Evolutionary conservation across 2,113 vertebrate genomes (phyloP).

Genomic region (Narcine bancroftii): DNA sequence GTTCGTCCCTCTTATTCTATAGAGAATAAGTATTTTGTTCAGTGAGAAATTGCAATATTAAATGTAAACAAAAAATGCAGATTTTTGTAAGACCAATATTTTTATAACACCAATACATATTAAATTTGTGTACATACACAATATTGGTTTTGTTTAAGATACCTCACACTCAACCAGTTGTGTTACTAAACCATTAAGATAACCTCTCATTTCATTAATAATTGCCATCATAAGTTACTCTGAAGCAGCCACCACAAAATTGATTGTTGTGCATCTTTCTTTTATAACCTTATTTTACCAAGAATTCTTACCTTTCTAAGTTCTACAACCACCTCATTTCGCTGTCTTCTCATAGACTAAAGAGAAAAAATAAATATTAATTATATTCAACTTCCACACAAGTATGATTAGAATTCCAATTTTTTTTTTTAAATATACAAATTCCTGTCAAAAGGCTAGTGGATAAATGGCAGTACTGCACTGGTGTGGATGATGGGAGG

Average conservation of each 20-base stretch:
- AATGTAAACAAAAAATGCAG: not conserved
- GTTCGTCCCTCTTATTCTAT: conserved; percentile 95
- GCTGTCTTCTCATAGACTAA: conserved; percentile 96
- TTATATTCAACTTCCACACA: not conserved
- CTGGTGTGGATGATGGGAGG: too few relatives aligned
- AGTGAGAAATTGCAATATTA: not conserved
- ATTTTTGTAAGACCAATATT: too few relatives aligned
- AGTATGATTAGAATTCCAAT: not conserved
- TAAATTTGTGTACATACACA: too few relatives aligned
- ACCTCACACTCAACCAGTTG: not conserved
- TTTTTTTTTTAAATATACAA: too few relatives aligned
- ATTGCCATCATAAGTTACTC: not conserved
- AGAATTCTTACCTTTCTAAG: conserved; percentile 78
- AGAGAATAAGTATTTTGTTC: conserved; percentile 39
- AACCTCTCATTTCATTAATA: too few relatives aligned
- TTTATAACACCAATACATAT: too few relatives aligned
- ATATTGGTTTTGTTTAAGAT: not conserved
- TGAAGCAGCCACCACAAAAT: not conserved
- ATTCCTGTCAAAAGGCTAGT: too few relatives aligned
- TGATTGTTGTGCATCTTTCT: not conserved
- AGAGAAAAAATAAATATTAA: conserved; percentile 44
- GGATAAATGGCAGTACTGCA: too few relatives aligned
- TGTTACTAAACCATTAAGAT: not conserved
- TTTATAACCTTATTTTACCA: not conserved
- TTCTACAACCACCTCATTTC: conserved; percentile 96